Base-by-base conservation (phyloP, 2,113 vertebrate genomes). In the Nesoenas mayeri region DNA sequence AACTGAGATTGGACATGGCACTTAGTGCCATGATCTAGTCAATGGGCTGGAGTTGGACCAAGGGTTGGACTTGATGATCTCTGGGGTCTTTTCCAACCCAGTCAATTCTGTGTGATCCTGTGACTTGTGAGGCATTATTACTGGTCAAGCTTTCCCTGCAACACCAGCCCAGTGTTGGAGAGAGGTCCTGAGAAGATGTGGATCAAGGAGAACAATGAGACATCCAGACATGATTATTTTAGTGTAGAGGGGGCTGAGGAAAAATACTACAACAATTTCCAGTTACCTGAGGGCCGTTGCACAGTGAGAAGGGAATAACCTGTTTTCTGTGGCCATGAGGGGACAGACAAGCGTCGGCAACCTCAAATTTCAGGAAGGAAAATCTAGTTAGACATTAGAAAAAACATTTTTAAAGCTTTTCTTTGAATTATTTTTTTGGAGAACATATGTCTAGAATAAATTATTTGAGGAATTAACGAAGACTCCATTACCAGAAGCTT, bases 291-390 rank as follows among this genome's bases (percentile, higher is more conserved):
- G 85, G 58, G 74, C 73, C 60, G 48, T 21, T 51, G 54, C 38
- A 25, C 54, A 18, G 11, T 20, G 11, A 14, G 34, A 20, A 73
- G 25, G 34, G 50, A 57, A 65, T 42, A 5, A 5, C 9, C 31
- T 12, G 1, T 4, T 40, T 7, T 10, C 65, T 3, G 0, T 26
- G 51, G 24, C n/a, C 61, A n/a, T 0, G 6, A 36, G 32, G 50
- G n/a, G 20, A 61, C 0, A 32, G n/a, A 3, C 29, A 71, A 74
- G 40, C 31, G 48, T 1, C 6, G n/a, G 81, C 32, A 9, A 69
- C 54, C 60, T 74, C 51, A n/a, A 34, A 58, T 1, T 61, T n/a
- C 56, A 62, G 14, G 29, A 58, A 70, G 17, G 10, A 71, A 74
- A 88, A 66, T 29, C 21, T 57, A 38, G 8, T 54, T 50, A 40